Base-by-base conservation (phyloP, 2,888 invertebrate species). In the Trachelus stipa region DNA sequence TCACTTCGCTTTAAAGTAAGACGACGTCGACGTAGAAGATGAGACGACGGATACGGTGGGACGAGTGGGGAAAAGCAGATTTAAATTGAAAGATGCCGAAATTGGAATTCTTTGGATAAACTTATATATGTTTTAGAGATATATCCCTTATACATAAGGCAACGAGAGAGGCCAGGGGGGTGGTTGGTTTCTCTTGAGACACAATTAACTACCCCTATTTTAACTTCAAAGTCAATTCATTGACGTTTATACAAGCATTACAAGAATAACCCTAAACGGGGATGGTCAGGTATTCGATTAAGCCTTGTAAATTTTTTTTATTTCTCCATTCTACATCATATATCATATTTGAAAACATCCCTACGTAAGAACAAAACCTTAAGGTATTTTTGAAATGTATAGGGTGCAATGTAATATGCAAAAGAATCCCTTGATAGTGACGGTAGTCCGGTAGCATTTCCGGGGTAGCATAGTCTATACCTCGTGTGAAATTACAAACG, bases 81-180 rank as follows among this genome's bases (percentile, higher is more conserved):
- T 88, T 85, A 89, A 89, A 89, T 89, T 88, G 89, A 86, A 87
- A 87, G 89, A 87, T 86, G 81, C 84, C 85, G 85, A 88, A 89
- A 89, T 89, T 89, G 89, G 86, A 89, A 89, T 89, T 89, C 88
- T 88, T 87, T 85, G 85, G 86, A 84, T 85, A 87, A 88, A 89
- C 83, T 89, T 87, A 56, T 56, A 23, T 56, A 56, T 23, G 56
- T 9, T 23, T 56, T 56, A 56, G 0, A 56, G 56, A 23, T 56
- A 56, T 56, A 56, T 23, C 56, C 56, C 56, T 23, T 56, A 3
- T 23, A 56, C 23, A 56, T 56, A 23, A 23, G 56, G 56, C 23
- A 56, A 23, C 23, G 2, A 23, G 56, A 56, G 56, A 23, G 56
- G 9, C 9, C 1, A 9, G 34, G 9, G 1, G 23, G 4, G 40